Base-by-base conservation (phyloP, 2,113 vertebrate species). In the Choloepus hoffmanni region DNA sequence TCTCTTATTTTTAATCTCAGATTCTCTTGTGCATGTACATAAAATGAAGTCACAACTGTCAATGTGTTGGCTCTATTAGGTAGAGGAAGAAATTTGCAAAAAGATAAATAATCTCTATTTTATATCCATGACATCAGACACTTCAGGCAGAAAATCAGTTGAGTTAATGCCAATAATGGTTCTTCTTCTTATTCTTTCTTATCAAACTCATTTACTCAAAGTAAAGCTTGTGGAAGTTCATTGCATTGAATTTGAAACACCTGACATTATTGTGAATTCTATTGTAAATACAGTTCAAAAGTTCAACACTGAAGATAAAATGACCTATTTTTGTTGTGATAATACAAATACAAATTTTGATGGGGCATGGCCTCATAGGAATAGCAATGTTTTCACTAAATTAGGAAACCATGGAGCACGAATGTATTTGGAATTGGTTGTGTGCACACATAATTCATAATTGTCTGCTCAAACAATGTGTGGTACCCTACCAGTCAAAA, bases 241-340 rank as follows among this genome's bases (percentile, higher is more conserved):
- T 30, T 65, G 21, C n/a, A 5, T 73, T 88, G 60, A 60, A 70
- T 85, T 96, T 85, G 53, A 81, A 93, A 68, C 65, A 76, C 84
- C 68, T 90, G 85, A 92, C n/a, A 90, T 90, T 70, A 78, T 40
- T 88, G n/a, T 82, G 91, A 82, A 48, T 92, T 90, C 55, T 63
- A 77, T 18, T 15, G 28, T 88, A 93, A 76, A 53, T 81, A 76
- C 40, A 83, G 65, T 90, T 95, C 82, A 94, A 43, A 94, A 95
- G 36, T 82, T 97, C 87, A 95, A 40, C 33, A 48, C 3, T 81
- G 23, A 93, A 74, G 62, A 87, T 72, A 53, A 85, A 90, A 73
- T 79, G 28, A 65, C 83, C 94, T 92, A 43, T 48, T 85, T 93
- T 95, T 30, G 5, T 82, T 62, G 7, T 78, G 72, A 76, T 48